Evolutionary conservation across 2,797 vertebrate species (phyloP).

Genomic region (Argya squamiceps): DNA sequence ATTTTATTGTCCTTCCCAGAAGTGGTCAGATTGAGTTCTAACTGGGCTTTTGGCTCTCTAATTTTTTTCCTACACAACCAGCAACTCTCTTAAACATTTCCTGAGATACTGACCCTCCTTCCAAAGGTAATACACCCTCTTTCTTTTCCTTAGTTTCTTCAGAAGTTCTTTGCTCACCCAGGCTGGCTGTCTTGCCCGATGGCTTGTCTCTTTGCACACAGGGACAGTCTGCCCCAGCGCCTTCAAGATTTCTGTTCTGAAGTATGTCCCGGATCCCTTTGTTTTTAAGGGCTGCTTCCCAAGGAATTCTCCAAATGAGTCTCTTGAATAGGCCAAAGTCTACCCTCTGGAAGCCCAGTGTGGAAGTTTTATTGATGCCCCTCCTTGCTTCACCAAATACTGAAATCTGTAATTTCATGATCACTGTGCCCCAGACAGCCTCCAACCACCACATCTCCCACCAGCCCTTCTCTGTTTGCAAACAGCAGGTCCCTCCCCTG

Average conservation of each 20-base stretch:
- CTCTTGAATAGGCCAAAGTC: background rate
- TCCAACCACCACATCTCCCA: background rate
- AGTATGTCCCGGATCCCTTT: background rate
- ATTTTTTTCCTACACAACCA: background rate
- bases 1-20: background rate
- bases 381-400: background rate
- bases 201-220: background rate
- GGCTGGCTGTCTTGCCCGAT: too few relatives aligned
- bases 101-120: background rate
- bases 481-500: background rate
- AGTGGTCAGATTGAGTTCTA: background rate
- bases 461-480: background rate
- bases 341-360: background rate
- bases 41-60: background rate
- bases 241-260: background rate
- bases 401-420: background rate
- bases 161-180: background rate
- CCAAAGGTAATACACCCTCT: background rate
- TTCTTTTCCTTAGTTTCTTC: background rate
- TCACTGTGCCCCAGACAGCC: background rate
- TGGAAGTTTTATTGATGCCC: background rate
- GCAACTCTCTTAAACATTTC: background rate
- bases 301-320: background rate
- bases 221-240: background rate
- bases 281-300: background rate